These are phyloP conservation scores for Octodonta nipae DNA, from an alignment of 2,888 invertebrate species.

Conservation along the genomic window DNA sequence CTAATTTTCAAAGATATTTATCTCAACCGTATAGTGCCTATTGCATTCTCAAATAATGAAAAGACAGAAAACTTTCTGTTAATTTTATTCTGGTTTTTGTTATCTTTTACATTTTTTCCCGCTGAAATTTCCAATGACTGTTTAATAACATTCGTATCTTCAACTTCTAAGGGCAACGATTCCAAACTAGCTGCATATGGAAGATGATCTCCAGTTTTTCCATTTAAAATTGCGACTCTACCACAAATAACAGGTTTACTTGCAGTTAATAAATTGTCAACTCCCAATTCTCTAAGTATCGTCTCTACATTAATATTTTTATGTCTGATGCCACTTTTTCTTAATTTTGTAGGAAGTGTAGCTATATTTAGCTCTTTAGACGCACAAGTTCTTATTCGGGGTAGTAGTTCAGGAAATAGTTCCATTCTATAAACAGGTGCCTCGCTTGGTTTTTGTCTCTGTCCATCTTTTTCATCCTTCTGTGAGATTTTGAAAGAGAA, in stretches of 20 bases:
- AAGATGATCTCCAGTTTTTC: constrained; percentile 18
- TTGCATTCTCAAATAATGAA: too few species aligned
- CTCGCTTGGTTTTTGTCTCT: background rate
- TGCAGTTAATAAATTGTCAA: constrained; percentile 23
- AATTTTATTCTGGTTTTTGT: too few species aligned
- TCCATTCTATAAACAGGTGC: too few species aligned
- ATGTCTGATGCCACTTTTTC: background rate
- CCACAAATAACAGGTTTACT: constrained; percentile 25
- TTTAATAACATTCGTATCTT: constrained; percentile 20
- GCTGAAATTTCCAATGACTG: too few species aligned
- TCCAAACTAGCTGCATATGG: constrained; percentile 23
- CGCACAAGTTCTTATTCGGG: background rate
- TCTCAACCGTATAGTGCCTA: too few species aligned
- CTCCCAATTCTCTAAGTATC: constrained; percentile 19
- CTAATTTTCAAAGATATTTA: too few species aligned
- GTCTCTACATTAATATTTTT: background rate
- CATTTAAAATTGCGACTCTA: constrained; percentile 21
- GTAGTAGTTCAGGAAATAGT: background rate
- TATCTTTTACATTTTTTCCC: too few species aligned
- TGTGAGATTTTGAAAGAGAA: background rate
- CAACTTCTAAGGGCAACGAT: constrained; percentile 21
- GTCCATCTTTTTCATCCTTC: background rate
- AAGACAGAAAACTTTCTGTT: too few species aligned
- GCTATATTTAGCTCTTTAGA: background rate
- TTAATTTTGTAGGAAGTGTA: background rate